These are phyloP conservation scores for Arctopsyche grandis DNA, from an alignment of 1,140 invertebrate species.

Conservation along the genomic window DNA sequence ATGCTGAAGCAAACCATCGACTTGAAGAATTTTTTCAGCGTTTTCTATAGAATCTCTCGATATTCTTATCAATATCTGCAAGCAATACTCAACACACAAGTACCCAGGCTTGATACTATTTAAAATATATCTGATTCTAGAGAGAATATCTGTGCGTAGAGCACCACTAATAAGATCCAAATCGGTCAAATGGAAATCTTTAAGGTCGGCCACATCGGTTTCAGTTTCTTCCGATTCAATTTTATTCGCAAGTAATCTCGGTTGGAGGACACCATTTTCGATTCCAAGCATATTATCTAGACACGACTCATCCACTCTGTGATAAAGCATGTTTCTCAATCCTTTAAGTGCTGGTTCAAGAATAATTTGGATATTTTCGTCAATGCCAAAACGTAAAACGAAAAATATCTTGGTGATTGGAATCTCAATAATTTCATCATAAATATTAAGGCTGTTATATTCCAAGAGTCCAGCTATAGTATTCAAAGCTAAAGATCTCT, in stretches of 20 bases:
- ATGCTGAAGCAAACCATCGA: constrained; percentile 67
- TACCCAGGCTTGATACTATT: constrained; percentile 72
- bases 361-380: constrained; percentile 80
- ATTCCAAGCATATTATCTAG: constrained; percentile 77
- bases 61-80: constrained; percentile 78
- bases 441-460: constrained; percentile 77
- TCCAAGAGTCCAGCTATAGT: constrained; percentile 82
- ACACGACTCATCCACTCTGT: constrained; percentile 79
- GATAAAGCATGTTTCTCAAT: constrained; percentile 77
- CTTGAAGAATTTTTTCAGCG: constrained; percentile 68
- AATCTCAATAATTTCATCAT: constrained; percentile 73
- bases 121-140: constrained; percentile 78
- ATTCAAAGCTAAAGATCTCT: constrained; percentile 81
- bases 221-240: constrained; percentile 68
- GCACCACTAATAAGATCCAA: constrained; percentile 79
- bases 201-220: constrained; percentile 74
- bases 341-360: constrained; percentile 78
- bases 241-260: constrained; percentile 68
- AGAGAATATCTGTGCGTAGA: constrained; percentile 79
- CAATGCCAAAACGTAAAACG: constrained; percentile 83
- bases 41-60: constrained; percentile 73
- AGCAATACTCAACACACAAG: constrained; percentile 71
- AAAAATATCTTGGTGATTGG: constrained; percentile 79
- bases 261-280: constrained; percentile 72
- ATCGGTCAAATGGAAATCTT: constrained; percentile 78